Evolutionary conservation across 35 echinoderm and acorn worm species (phyloP), one percentile per base, ranked within the genome.

Genomic region (Lytechinus pictus): DNA sequence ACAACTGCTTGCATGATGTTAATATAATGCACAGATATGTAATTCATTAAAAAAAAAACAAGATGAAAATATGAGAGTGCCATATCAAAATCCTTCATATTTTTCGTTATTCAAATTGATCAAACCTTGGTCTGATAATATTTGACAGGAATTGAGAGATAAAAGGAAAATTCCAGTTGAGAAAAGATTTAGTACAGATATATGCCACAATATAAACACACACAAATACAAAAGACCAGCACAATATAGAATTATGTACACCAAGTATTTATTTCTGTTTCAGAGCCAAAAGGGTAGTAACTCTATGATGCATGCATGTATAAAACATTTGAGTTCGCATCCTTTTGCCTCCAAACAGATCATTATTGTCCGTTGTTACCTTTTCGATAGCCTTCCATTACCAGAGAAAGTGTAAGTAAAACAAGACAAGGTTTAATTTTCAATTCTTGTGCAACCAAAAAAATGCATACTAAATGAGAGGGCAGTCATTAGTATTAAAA

Each of bases 381-480:
- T 79, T 79, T 79, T 79, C 21, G 66, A 79, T n/a, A 79, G 66
- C 66, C 66, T 79, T 79, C 19, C 66, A 79, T 79, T 79, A 79
- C 16, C 3, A 19, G n/a, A 79, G 66, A 79, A 16, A 79, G 7
- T 16, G 66, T 79, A 24, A 79, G 66, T 79, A n/a, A 79, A 79
- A 79, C 66, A 79, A 58, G 61, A 71, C 61, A 79, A 58, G 16
- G 66, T 79, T 79, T 79, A 24, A 24, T n/a, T 79, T 79, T 79
- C n/a, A 79, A 79, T 79, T 79, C n/a, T 5, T 16, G 66, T 79
- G 66, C 66, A 79, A n/a, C 19, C 66, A 24, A 44, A 44, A 44
- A 2, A 44, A 44, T 44, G 33, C 33, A 44, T 44, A 44, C 2
- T 44, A 44, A 44, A 44, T 2, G 19, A 79, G 66, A 24, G 66